A percentile compares a stretch with the other conserved stretches of the same genome.
phyloP scores from a whole-genome alignment of 2,797 vertebrate genomes.

The Phalloptychus januarius region DNA sequence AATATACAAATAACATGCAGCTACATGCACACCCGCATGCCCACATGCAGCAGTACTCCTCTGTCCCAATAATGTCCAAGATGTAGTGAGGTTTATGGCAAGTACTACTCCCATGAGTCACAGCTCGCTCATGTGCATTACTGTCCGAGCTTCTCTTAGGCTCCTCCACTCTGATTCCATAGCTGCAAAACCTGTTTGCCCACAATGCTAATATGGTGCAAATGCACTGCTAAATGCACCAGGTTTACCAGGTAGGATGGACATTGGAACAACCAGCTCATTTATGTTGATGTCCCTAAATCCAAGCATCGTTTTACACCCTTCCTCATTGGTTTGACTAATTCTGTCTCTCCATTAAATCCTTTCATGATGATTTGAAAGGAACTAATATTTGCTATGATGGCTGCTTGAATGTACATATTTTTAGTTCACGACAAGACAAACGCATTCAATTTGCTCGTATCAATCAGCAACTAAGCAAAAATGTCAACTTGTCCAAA shows the following conservation, averaged over 20 bases:
- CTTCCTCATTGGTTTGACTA: neutral
- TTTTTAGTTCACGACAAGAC: neutral
- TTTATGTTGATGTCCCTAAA: slow-evolving; percentile 8
- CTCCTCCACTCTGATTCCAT: slow-evolving; percentile 14
- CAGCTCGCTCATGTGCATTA: slow-evolving; percentile 18
- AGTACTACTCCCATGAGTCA: slow-evolving; percentile 39
- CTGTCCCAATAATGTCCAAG: slow-evolving; percentile 44
- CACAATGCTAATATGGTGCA: slow-evolving; percentile 11
- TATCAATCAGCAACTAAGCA: neutral
- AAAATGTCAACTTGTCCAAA: neutral
- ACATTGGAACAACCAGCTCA: slow-evolving; percentile 5
- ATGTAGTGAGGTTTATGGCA: slow-evolving; percentile 38
- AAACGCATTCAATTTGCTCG: neutral
- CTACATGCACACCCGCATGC: slow-evolving; percentile 44
- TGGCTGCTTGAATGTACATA: neutral
- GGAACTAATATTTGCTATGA: neutral
- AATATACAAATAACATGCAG: slow-evolving; percentile 56
- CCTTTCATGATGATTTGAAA: neutral
- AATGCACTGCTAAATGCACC: neutral
- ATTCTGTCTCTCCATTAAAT: slow-evolving; percentile 3
- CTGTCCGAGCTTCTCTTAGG: slow-evolving; percentile 18
- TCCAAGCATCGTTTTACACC: slow-evolving; percentile 3
- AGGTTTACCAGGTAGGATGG: neutral
- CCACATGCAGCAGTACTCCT: slow-evolving; percentile 45
- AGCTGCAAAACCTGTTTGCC: slow-evolving; percentile 24